Base-by-base conservation (phyloP, 2,113 vertebrate species). In the Alethe diademata region DNA sequence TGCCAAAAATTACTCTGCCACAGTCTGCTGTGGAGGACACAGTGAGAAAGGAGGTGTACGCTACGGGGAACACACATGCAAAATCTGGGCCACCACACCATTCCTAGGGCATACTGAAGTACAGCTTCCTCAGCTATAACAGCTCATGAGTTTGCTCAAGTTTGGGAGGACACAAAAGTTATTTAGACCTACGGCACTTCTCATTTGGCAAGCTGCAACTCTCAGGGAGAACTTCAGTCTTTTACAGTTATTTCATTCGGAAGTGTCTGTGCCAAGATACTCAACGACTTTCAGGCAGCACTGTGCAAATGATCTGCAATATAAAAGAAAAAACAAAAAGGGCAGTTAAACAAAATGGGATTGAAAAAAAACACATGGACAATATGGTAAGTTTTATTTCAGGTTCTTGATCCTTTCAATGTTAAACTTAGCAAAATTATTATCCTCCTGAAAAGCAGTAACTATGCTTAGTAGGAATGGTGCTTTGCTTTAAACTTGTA, bases 31-130 rank as follows among this genome's bases (percentile, higher is more conserved):
- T 1, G 3, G 19, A 17, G 17, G 13, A 3, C 6, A 0, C 9
- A 18, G 5, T 4, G 20, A 66, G 61, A 26, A 53, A 66, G 18
- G 23, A 51, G 17, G 5, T 28, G 29, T 28, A 18, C 0, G 1
- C 26, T 4, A 22, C 2, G 1, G 13, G 43, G 29, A 43, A 33
- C 12, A 19, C 58, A 10, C 0, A 0, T 29, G 18, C 11, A 57
- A 26, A 36, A 26, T 70, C 31, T 42, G 38, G 18, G 19, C 29
- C 13, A 6, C 26, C 24, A 17, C 38, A 33, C 3, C 4, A 6
- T 17, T 64, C 42, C 14, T 28, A 45, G 9, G 23, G 4, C 18
- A 53, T 4, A 1, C 11, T 35, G 36, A 28, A 53, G 38, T 54
- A 42, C 12, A 50, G 10, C 12, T 51, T 40, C 28, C n/a, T 42